Percentiles rank a stretch among this genome's conserved stretches.
These are phyloP conservation scores for Phaonia tiefii DNA, from an alignment of 2,888 invertebrate genomes.

Conservation along the genomic window DNA sequence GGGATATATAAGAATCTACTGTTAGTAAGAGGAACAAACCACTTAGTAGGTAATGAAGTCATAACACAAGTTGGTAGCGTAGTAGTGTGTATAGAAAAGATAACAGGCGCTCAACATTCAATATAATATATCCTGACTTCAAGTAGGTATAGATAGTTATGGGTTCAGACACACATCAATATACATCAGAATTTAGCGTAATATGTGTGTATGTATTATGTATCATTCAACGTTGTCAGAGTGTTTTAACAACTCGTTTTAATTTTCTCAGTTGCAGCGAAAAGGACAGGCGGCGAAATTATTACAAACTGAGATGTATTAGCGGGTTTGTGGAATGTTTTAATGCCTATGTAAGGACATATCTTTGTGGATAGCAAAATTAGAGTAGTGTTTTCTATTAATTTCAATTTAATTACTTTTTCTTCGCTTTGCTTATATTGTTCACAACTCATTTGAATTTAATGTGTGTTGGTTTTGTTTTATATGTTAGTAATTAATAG, in stretches of 20 bases:
- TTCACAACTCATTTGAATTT: conserved; percentile 39
- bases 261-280: neutral
- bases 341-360: no score
- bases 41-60: neutral
- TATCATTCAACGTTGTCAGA: neutral
- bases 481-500: conserved; percentile 24
- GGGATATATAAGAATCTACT: neutral
- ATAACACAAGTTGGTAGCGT: no score
- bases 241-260: conserved; percentile 4
- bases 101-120: no score
- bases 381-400: no score
- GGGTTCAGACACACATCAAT: conserved; percentile 3
- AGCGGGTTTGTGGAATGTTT: no score
- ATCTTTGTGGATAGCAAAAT: no score
- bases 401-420: neutral
- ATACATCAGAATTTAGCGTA: neutral
- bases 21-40: conserved; percentile 21
- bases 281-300: no score
- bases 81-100: no score
- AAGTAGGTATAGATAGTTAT: no score
- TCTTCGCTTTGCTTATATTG: neutral
- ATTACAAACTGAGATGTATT: no score
- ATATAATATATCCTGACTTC: no score
- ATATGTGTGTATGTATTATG: neutral
- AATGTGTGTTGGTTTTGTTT: conserved; percentile 22